phyloP scores from a whole-genome alignment of 2,888 invertebrate genomes.

The Cryptocephalus primarius region DNA sequence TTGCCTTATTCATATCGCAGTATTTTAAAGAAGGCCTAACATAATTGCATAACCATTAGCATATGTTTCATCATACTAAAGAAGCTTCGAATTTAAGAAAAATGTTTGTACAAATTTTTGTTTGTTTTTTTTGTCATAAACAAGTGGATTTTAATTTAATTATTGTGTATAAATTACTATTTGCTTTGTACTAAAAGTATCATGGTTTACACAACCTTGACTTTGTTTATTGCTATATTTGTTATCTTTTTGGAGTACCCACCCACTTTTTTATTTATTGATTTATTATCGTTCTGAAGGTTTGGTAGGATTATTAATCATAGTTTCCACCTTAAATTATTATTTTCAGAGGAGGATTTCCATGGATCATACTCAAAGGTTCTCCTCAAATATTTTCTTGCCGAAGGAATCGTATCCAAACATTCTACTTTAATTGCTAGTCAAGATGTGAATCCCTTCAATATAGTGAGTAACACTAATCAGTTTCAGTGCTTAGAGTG shows the following conservation, averaged over 20 bases:
- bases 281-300: too few relatives aligned
- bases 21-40: too few relatives aligned
- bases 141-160: too few relatives aligned
- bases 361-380: constrained; percentile 67
- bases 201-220: too few relatives aligned
- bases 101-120: background rate
- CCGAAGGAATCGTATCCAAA: constrained; percentile 71
- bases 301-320: too few relatives aligned
- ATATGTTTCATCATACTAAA: too few relatives aligned
- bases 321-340: background rate
- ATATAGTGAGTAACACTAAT: constrained; percentile 42
- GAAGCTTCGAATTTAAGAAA: too few relatives aligned
- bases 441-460: constrained; percentile 54
- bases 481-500: background rate
- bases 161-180: too few relatives aligned
- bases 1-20: too few relatives aligned
- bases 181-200: too few relatives aligned
- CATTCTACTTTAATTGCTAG: constrained; percentile 67
- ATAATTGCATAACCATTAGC: too few relatives aligned
- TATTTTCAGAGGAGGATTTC: constrained; percentile 70
- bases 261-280: background rate
- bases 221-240: background rate
- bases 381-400: constrained; percentile 72
- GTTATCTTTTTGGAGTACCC: background rate
- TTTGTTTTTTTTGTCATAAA: background rate